Evolutionary conservation across 2,797 vertebrate genomes (phyloP).

Genomic region (Thamnophis elegans): DNA sequence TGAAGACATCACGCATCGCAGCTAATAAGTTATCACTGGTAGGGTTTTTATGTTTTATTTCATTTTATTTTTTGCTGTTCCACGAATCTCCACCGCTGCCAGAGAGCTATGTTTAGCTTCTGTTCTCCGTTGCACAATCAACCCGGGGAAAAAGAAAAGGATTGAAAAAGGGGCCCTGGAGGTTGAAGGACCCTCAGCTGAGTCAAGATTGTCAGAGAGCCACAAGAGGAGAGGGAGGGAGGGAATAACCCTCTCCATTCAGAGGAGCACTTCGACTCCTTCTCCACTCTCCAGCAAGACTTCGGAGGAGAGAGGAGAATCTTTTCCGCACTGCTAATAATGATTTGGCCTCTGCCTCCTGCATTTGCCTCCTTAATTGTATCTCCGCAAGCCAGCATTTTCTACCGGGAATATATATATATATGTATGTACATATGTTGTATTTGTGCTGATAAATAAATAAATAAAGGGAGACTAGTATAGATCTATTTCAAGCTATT

Average conservation of each 20-base stretch:
- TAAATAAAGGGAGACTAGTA: no score
- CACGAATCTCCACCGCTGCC: not conserved
- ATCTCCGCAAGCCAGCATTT: not conserved
- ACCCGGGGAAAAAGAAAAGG: not conserved
- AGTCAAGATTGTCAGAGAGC: not conserved
- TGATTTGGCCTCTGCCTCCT: not conserved
- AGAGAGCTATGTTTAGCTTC: slow-evolving; percentile 47
- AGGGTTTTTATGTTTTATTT: not conserved
- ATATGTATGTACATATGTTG: no score
- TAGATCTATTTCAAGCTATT: no score
- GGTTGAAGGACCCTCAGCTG: not conserved
- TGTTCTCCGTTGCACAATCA: slow-evolving; percentile 32
- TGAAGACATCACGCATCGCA: slow-evolving; percentile 49
- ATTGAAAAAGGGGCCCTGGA: not conserved
- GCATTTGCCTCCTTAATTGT: not conserved
- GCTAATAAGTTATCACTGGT: slow-evolving; percentile 45
- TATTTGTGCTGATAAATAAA: no score
- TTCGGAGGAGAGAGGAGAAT: not conserved
- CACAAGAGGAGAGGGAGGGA: not conserved
- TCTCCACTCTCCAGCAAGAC: not conserved
- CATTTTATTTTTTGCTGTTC: not conserved
- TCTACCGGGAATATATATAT: not conserved
- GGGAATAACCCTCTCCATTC: not conserved
- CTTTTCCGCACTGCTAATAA: not conserved
- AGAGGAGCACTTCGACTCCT: not conserved